A percentile compares a stretch with the other conserved stretches of the same genome.
phyloP scores from a whole-genome alignment of 2,888 invertebrate species.

The Monoplex corrugatus region DNA sequence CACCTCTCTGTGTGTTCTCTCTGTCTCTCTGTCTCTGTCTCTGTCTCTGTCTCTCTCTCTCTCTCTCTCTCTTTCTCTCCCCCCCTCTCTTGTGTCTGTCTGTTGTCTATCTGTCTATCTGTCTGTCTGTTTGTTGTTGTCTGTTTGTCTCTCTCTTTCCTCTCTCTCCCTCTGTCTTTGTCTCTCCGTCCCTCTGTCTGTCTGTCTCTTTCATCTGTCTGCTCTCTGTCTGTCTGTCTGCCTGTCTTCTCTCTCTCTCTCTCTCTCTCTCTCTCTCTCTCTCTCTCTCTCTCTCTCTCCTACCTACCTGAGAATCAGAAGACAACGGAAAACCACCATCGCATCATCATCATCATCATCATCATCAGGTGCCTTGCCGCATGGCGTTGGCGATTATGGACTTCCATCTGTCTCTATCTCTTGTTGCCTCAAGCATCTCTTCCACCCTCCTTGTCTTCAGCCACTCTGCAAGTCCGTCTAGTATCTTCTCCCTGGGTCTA shows the following conservation, averaged over 20 bases:
- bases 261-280: neutral
- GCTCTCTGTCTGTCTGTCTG: too few relatives aligned
- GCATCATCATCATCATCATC: too few relatives aligned
- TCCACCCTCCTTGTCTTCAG: too few relatives aligned
- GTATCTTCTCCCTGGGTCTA: too few relatives aligned
- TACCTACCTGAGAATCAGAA: neutral
- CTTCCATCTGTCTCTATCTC: too few relatives aligned
- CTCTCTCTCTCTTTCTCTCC: slow-evolving; percentile 11
- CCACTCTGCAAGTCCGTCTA: too few relatives aligned
- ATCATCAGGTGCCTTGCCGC: too few relatives aligned
- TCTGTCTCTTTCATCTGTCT: neutral
- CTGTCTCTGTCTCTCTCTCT: neutral
- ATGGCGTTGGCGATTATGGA: too few relatives aligned
- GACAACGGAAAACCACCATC: too few relatives aligned
- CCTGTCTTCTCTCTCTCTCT: slow-evolving; percentile 11
- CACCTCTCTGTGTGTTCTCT: too few relatives aligned
- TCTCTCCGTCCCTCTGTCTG: neutral
- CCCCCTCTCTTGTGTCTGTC: neutral
- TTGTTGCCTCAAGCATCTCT: neutral
- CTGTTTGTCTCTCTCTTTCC: neutral
- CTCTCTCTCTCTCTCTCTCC: neutral
- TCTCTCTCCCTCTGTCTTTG: neutral
- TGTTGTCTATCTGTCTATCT: neutral
- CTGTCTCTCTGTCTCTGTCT: neutral
- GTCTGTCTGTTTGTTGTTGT: neutral